Conservation (phyloP, 2,113 vertebrate genomes). For the Fregata magnificens region DNA sequence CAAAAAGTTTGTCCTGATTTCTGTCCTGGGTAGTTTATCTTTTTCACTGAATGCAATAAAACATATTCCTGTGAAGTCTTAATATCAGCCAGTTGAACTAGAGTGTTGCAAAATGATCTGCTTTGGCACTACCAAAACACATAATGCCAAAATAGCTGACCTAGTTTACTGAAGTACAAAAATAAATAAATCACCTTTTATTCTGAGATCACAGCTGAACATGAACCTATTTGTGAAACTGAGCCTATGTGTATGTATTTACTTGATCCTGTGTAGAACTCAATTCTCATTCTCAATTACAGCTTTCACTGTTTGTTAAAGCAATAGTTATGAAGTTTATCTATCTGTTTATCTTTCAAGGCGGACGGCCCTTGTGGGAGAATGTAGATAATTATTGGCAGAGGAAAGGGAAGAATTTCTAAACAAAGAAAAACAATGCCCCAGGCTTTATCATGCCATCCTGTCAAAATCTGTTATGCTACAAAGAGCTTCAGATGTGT, state of each 20-base stretch:
- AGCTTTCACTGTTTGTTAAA: background rate
- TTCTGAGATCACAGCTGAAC: background rate
- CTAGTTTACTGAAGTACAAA: background rate
- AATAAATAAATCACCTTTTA: background rate
- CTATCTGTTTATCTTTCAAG: background rate
- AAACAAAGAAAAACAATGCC: background rate
- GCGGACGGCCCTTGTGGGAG: background rate
- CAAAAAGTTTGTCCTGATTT: background rate
- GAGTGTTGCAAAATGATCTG: background rate
- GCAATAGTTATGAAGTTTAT: background rate
- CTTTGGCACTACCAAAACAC: background rate
- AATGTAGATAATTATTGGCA: background rate
- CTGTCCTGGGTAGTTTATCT: background rate
- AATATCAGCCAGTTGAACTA: background rate
- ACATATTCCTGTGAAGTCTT: background rate
- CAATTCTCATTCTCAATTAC: background rate
- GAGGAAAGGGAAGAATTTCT: background rate
- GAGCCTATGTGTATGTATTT: background rate
- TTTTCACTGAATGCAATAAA: background rate
- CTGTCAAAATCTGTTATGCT: background rate
- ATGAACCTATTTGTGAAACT: background rate
- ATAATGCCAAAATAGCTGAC: background rate
- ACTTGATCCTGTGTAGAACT: background rate
- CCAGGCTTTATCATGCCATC: background rate
- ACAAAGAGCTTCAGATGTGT: background rate